phyloP scores from a whole-genome alignment of 1,140 invertebrate genomes.

The Drosophila subobscura region DNA sequence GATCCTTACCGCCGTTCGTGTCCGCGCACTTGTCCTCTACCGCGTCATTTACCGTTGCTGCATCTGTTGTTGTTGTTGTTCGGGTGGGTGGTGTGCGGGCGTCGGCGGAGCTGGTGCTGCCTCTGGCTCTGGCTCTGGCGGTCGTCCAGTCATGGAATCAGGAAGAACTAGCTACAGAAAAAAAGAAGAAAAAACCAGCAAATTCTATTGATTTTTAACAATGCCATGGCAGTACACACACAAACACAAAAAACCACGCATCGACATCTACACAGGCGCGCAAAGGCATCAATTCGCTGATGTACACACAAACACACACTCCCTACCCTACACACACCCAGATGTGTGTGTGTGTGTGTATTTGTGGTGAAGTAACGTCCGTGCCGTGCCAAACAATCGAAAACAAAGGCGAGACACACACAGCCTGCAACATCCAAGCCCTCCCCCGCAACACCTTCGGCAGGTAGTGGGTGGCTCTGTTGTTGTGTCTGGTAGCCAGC shows the following conservation, averaged over 20 bases:
- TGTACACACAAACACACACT: too few relatives aligned
- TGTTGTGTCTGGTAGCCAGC: constrained; percentile 25
- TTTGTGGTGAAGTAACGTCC: too few relatives aligned
- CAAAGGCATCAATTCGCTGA: constrained; percentile 8
- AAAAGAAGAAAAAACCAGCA: constrained; percentile 39
- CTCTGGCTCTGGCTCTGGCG: not conserved
- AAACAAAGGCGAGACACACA: constrained; percentile 23
- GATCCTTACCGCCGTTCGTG: too few relatives aligned
- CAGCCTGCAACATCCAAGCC: not conserved
- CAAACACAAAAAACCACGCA: constrained; percentile 19
- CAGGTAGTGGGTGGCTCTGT: constrained; percentile 2
- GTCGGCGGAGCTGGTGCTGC: not conserved
- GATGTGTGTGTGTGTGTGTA: too few relatives aligned
- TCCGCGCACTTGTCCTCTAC: too few relatives aligned
- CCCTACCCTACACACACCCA: too few relatives aligned
- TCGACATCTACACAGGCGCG: constrained; percentile 15
- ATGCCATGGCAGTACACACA: constrained; percentile 51
- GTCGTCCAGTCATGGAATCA: not conserved
- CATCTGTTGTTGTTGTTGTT: too few relatives aligned
- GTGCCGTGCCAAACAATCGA: constrained; percentile 6
- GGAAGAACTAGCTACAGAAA: constrained; percentile 19
- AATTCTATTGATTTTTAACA: constrained; percentile 78
- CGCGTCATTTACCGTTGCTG: too few relatives aligned
- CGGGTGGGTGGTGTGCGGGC: too few relatives aligned
- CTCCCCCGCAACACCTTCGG: not conserved